A percentile compares a stretch with the other conserved stretches of the same genome.
phyloP scores from a whole-genome alignment of 1,140 invertebrate genomes.

The Eubasilissa regina region DNA sequence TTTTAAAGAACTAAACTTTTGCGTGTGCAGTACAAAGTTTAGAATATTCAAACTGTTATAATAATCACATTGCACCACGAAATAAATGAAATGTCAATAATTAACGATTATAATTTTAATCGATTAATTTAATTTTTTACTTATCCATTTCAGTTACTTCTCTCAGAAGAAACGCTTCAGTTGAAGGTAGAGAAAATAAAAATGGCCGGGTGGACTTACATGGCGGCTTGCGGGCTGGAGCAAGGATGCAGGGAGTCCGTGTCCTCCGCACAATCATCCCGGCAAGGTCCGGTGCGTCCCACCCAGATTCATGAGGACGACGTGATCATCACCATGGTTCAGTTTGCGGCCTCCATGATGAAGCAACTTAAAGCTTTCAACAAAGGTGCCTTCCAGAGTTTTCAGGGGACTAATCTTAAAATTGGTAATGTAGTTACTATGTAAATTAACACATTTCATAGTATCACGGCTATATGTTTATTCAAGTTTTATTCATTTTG shows the following conservation, averaged over 20 bases:
- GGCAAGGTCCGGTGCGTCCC: conserved; percentile 20
- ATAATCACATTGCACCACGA: too few relatives aligned
- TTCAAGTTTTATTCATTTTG: too few relatives aligned
- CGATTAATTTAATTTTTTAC: neutral
- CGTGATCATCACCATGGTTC: conserved; percentile 69
- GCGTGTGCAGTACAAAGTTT: too few relatives aligned
- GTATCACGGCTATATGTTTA: too few relatives aligned
- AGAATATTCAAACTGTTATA: too few relatives aligned
- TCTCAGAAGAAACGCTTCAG: conserved; percentile 41
- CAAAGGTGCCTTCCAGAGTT: conserved; percentile 69
- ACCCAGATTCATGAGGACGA: conserved; percentile 64
- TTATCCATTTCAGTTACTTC: conserved; percentile 47
- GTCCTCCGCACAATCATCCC: conserved; percentile 65
- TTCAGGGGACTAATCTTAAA: conserved; percentile 70
- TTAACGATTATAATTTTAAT: too few relatives aligned
- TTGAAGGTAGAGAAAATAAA: conserved; percentile 90
- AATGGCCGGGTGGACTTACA: conserved; percentile 93
- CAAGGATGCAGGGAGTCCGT: conserved; percentile 77
- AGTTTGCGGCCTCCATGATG: conserved; percentile 72
- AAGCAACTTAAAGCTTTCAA: conserved; percentile 71
- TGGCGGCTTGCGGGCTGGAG: conserved; percentile 93
- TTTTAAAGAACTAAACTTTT: too few relatives aligned
- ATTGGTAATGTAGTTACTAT: too few relatives aligned
- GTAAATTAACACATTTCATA: too few relatives aligned
- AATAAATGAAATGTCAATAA: too few relatives aligned